Base-by-base conservation (phyloP, 2,113 vertebrate genomes). In the Trematocara unimaculatum region DNA sequence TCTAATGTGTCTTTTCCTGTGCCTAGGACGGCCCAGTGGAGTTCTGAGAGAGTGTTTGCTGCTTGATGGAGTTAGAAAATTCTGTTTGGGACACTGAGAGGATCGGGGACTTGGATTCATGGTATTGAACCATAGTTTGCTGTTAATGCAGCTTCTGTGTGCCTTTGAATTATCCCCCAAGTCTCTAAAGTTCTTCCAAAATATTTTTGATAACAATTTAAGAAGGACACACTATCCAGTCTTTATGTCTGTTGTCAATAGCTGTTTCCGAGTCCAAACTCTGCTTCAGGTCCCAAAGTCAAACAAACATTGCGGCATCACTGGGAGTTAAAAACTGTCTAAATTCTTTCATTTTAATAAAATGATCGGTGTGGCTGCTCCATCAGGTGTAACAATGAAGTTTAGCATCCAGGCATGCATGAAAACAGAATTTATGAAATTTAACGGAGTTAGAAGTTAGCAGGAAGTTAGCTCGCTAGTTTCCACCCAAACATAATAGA, bases 1-100 rank as follows among this genome's bases (percentile, higher is more conserved):
- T 60, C 14, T 17, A 33, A 18, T 62, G 29, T 62, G 15, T 33
- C 58, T 33, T 33, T 33, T 18, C 15, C 29, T 62, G 58, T 62
- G 29, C 2, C 3, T 18, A 33, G 58, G 29, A 18, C 0, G 1
- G 58, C 58, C 56, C 58, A 60, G 15, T 33, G 29, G 58, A 33
- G 58, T 33, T 60, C 58, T 60, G 8, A 60, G 29, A 0, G 3
- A 33, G 58, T 33, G 15, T 60, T 60, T 60, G 58, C 5, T 33
- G 8, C 0, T 62, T 33, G 29, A 9, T 4, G 8, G 58, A 33
- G 29, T 60, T 60, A 60, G 56, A 17, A 31, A 14, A 60, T 60
- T 60, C 56, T 60, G 58, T 62, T 62, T 10, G 58, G 15, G 58
- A 33, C 29, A 11, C 5, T 33, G 58, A 35, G 58, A n/a, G 31